These are phyloP conservation scores for Ephydatia muelleri DNA, from an alignment of 37 sponge, comb jelly and placozoan genomes.

Conservation along the genomic window DNA sequence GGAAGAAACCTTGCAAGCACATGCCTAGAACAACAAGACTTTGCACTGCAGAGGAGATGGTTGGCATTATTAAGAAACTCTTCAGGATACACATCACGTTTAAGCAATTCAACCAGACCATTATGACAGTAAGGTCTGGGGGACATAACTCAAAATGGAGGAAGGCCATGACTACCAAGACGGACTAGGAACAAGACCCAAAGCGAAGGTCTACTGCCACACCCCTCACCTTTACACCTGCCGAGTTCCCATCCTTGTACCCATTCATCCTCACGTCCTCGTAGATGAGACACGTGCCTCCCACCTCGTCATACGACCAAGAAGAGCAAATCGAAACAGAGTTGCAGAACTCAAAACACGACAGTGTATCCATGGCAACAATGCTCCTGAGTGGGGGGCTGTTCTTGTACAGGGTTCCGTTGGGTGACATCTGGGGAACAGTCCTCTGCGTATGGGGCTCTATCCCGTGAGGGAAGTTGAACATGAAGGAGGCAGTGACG, in stretches of 20 bases:
- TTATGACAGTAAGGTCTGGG: too few relatives aligned
- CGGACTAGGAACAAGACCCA: too few relatives aligned
- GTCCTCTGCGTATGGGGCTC: conserved; percentile 8
- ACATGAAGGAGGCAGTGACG: conserved; percentile 16
- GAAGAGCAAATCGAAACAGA: not conserved
- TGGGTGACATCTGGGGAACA: not conserved
- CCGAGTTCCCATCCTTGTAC: not conserved
- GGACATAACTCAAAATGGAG: too few relatives aligned
- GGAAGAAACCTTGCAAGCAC: too few relatives aligned
- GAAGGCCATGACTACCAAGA: too few relatives aligned
- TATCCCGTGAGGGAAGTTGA: conserved; percentile 22
- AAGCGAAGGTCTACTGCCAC: too few relatives aligned
- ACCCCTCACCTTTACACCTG: conserved; percentile 11
- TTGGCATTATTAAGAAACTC: too few relatives aligned
- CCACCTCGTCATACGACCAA: conserved; percentile 4
- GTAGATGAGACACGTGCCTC: not conserved
- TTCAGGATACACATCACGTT: too few relatives aligned
- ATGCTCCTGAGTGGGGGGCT: not conserved
- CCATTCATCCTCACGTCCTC: conserved; percentile 16
- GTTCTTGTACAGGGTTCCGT: not conserved
- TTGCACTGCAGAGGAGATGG: too few relatives aligned
- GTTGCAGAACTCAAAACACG: not conserved
- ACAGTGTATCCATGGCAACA: not conserved
- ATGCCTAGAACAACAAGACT: too few relatives aligned
- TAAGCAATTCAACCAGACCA: too few relatives aligned